Conservation (phyloP, 2,113 vertebrate species). For the Theristicus caerulescens region DNA sequence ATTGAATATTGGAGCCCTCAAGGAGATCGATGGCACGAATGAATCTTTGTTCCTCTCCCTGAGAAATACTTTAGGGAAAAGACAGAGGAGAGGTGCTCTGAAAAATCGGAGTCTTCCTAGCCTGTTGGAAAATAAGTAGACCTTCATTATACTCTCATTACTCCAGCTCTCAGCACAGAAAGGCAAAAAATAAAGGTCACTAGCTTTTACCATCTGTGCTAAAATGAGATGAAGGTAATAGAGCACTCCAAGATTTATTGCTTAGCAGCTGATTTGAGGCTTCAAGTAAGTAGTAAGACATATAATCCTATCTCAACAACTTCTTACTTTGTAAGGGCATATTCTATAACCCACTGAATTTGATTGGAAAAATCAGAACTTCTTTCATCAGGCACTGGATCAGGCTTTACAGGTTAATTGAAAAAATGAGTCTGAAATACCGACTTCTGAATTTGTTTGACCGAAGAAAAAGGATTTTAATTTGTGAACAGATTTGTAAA, state of each 20-base stretch:
- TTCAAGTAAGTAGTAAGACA: not conserved
- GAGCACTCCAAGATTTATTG: constrained; percentile 53
- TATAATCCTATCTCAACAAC: not conserved
- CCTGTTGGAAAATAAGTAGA: constrained; percentile 73
- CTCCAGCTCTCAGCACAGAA: constrained; percentile 22
- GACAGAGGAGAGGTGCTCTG: not conserved
- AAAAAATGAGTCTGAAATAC: not conserved
- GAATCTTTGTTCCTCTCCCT: constrained; percentile 69
- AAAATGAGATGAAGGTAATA: constrained; percentile 47
- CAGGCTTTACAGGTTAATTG: not conserved
- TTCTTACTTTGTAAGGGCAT: not conserved
- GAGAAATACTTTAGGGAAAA: constrained; percentile 67
- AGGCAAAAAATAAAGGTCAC: constrained; percentile 48
- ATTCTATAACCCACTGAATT: not conserved
- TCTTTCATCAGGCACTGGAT: not conserved
- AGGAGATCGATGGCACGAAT: constrained; percentile 32
- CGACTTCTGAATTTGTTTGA: not conserved
- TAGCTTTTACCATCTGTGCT: constrained; percentile 40
- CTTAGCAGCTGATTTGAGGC: constrained; percentile 40
- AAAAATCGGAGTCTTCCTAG: constrained; percentile 30
- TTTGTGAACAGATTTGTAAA: not conserved
- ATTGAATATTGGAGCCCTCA: constrained; percentile 48
- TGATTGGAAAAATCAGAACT: not conserved
- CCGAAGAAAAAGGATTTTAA: not conserved
- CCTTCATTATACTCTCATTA: constrained; percentile 41